Evolutionary conservation across 2,888 invertebrate genomes (phyloP).

Genomic region (Ectemnius cavifrons): DNA sequence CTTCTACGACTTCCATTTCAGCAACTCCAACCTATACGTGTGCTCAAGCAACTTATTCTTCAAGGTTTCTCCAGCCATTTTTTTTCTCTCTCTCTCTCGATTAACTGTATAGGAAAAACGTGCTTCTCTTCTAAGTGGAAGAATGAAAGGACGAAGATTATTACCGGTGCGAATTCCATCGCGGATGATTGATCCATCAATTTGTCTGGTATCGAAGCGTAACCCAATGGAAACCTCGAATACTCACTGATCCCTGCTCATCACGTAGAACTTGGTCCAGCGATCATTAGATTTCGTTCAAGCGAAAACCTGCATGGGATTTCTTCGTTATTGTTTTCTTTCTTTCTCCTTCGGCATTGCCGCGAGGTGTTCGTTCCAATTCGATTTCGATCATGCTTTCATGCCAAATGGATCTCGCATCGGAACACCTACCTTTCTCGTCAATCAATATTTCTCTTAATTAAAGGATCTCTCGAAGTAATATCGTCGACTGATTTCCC

Average conservation of each 20-base stretch:
- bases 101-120: not conserved
- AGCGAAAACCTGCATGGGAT: conserved; percentile 17
- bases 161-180: conserved; percentile 3
- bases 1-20: not conserved
- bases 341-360: not conserved
- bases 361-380: not conserved
- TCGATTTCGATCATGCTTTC: too few species aligned
- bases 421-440: too few species aligned
- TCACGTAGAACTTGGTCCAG: conserved; percentile 25
- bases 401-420: too few species aligned
- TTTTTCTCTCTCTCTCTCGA: too few species aligned
- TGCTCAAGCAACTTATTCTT: too few species aligned
- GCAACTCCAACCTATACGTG: not conserved
- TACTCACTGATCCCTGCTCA: conserved; percentile 25
- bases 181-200: too few species aligned
- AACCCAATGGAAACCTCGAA: conserved; percentile 40
- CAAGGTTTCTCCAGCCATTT: too few species aligned
- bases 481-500: too few species aligned
- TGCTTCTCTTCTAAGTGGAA: not conserved
- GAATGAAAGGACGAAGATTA: not conserved
- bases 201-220: conserved; percentile 11
- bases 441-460: too few species aligned
- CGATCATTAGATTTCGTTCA: conserved; percentile 13
- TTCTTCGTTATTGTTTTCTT: conserved; percentile 26
- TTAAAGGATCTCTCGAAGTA: too few species aligned